Conservation (phyloP, 2,797 vertebrate genomes). For the Chelon auratus region DNA sequence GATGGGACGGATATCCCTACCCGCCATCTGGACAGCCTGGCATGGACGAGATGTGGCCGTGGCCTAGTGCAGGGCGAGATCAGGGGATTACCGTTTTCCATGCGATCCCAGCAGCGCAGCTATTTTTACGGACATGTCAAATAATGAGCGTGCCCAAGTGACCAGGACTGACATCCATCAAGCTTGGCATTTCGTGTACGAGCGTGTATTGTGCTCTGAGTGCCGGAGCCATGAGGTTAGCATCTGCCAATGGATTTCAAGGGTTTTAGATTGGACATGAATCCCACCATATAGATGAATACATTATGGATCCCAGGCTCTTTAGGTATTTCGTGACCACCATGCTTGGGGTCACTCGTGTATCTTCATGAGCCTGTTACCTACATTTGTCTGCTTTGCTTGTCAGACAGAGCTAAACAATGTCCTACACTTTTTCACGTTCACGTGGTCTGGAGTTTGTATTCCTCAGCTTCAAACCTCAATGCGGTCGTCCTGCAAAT, state of each 20-base stretch:
- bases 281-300: constrained; percentile 12
- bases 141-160: constrained; percentile 66
- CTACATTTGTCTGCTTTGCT: constrained; percentile 36
- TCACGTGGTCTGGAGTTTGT: constrained; percentile 20
- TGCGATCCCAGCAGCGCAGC: constrained; percentile 53
- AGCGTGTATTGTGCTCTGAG: constrained; percentile 18
- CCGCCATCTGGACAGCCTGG: constrained; percentile 84
- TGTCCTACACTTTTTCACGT: constrained; percentile 16
- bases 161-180: constrained; percentile 58
- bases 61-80: constrained; percentile 72
- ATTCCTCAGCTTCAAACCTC: constrained; percentile 29
- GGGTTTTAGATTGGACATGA: constrained; percentile 28
- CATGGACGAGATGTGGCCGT: constrained; percentile 68
- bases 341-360: constrained; percentile 22
- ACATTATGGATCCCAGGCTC: not conserved
- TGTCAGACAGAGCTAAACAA: constrained; percentile 4
- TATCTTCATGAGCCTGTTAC: constrained; percentile 32
- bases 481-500: constrained; percentile 31
- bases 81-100: constrained; percentile 78
- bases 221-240: constrained; percentile 18
- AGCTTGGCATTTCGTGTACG: constrained; percentile 46
- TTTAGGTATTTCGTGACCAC: constrained; percentile 32
- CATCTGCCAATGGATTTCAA: constrained; percentile 5
- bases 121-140: constrained; percentile 76
- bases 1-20: constrained; percentile 84